These are phyloP conservation scores for Cricetomys ansorgei DNA, from an alignment of 2,113 vertebrate genomes.

Conservation along the genomic window DNA sequence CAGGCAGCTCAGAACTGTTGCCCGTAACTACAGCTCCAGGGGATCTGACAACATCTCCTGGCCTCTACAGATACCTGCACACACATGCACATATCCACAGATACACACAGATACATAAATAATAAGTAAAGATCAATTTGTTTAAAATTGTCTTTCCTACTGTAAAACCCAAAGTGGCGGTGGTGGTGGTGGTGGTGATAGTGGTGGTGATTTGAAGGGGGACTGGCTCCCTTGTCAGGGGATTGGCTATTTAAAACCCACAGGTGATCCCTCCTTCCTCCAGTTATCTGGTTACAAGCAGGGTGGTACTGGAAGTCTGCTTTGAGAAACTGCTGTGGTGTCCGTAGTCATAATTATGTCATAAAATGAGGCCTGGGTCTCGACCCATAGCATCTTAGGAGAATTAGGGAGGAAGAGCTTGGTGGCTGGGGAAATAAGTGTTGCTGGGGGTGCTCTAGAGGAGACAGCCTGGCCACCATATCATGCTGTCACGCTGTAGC, in stretches of 20 bases:
- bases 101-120: neutral
- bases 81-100: neutral
- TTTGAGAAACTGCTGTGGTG: neutral
- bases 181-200: neutral
- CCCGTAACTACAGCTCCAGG: neutral
- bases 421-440: neutral
- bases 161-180: neutral
- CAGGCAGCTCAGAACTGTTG: neutral
- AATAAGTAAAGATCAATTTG: neutral
- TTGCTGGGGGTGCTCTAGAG: neutral
- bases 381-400: neutral
- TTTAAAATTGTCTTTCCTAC: neutral
- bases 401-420: neutral
- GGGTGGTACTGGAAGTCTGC: neutral
- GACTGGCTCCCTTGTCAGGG: neutral
- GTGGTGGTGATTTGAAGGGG: neutral
- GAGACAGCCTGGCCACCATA: neutral
- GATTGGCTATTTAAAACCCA: neutral
- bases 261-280: neutral
- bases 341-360: neutral
- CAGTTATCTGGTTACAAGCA: neutral
- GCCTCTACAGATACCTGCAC: neutral
- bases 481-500: accelerated
- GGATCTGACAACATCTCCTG: neutral
- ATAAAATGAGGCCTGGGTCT: neutral